Evolutionary conservation across 2,797 vertebrate species (phyloP), one percentile per base, ranked within the genome.

Genomic region (Florisuga fusca): DNA sequence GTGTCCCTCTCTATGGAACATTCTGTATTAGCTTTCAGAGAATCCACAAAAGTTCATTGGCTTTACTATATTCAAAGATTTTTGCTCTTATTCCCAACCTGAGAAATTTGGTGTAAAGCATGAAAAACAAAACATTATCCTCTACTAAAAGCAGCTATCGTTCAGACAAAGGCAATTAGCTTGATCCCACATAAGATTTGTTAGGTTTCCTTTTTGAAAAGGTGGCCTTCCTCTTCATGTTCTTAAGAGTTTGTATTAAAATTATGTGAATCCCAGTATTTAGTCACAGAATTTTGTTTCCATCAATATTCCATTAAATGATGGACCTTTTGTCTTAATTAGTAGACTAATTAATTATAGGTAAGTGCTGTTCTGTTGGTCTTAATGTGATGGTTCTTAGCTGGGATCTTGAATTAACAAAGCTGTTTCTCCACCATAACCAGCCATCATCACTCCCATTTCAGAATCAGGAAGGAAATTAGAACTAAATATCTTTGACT

Each of bases 191-290:
- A 7, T 53, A 69, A 3, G 10, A 14, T 54, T 68, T 90, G 21
- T 50, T 53, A 63, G 20, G 20, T 72, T 95, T 94, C 54, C 36
- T 82, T 87, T 93, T 81, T 59, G 31, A 96, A 95, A 95, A 83
- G 48, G 22, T 33, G 2, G 2, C 3, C 4, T 55, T 84, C 10
- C 67, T 91, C 33, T 90, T 72, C 72, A 18, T 94, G 38, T 69
- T 90, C 80, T 67, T 93, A 68, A 43, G 41, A 88, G 5, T 10
- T 31, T n/a, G 4, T 5, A 38, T 55, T 36, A 15, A 16, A 77
- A 33, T 25, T 29, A 15, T 59, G 15, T 33, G 21, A 48, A 48
- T 48, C n/a, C 26, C 5, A 36, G 10, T 73, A 54, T 84, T 82
- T 73, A 53, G 21, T 20, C 15, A 74, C 4, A 59, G 2, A 55